Evolutionary conservation across 2,888 invertebrate species (phyloP), one percentile per base, ranked within the genome.

Genomic region (Petrophora chlorosata): DNA sequence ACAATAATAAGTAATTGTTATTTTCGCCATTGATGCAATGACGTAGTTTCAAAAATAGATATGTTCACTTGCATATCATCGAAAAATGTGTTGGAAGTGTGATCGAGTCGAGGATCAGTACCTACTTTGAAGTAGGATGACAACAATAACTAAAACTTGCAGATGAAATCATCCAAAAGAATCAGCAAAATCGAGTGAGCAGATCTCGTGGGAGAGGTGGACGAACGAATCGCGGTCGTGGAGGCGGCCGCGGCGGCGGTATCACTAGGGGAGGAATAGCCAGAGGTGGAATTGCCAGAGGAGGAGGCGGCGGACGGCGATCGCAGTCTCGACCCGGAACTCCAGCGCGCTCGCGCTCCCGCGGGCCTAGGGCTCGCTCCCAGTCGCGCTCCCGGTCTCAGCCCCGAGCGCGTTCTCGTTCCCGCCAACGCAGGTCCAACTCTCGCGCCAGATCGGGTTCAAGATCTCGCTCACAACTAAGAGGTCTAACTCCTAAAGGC

Each of bases 121-220:
- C 38, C 10, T 17, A 32, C 32, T 17, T n/a, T 10, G 13, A 2
- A 7, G 13, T 28, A 3, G n/a, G n/a, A n/a, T n/a, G n/a, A n/a
- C n/a, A n/a, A n/a, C n/a, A 28, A 9, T n/a, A 10, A n/a, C n/a
- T 10, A 16, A 17, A 16, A 17, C 14, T 50, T 50, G 1, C 12
- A 89, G 88, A 89, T 72, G 88, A 89, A 12, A 87, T 89, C 7
- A 89, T 89, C 45, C 76, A 82, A 63, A 81, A 85, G 63, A 82
- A 76, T 42, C 71, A 73, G 47, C 70, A 74, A 53, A 76, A 72
- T 57, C 82, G 88, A 35, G 74, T 67, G 0, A 84, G 79, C 55
- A 63, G 88, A 63, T 73, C 81, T 49, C 81, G 86, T 36, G 82
- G 83, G 12, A 69, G 84, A 63, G 80, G 85, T 28, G 76, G 79